A percentile compares a stretch with the other conserved stretches of the same genome.
Evolutionary conservation across 2,888 invertebrate species (phyloP).

Genomic region (Andrena trimmerana): DNA sequence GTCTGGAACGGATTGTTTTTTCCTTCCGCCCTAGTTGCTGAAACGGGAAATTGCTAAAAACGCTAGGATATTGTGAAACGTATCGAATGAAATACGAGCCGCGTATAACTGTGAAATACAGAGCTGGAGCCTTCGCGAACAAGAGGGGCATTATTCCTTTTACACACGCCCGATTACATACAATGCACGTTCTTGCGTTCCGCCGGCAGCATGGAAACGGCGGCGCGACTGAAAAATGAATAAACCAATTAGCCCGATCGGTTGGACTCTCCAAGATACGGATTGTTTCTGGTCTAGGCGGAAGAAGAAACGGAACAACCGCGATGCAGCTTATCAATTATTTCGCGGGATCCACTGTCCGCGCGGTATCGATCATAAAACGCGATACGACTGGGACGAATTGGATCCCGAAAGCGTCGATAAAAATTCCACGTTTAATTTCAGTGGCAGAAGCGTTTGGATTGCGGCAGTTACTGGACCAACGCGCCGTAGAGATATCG

Average conservation of each 20-base stretch:
- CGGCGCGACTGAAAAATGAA: background rate
- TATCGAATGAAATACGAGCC: slow-evolving; percentile 51
- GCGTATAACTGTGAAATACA: slow-evolving; percentile 1
- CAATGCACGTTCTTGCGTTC: background rate
- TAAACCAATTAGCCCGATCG: background rate
- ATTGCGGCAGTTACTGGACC: slow-evolving; percentile 4
- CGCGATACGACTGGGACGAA: background rate
- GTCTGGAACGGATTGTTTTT: slow-evolving; percentile 40
- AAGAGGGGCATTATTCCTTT: slow-evolving; percentile 30
- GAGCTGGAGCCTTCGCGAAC: slow-evolving; percentile 4
- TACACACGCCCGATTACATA: slow-evolving; percentile 19
- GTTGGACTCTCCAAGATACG: background rate
- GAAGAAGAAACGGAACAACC: background rate
- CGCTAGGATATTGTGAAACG: slow-evolving; percentile 33
- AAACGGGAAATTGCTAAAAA: slow-evolving; percentile 41
- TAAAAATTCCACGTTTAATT: slow-evolving; percentile 29
- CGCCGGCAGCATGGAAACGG: background rate
- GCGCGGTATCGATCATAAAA: background rate
- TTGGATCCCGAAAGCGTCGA: slow-evolving; percentile 3
- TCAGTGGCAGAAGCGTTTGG: background rate
- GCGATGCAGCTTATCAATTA: background rate
- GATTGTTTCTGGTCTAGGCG: background rate
- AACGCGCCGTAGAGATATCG: background rate
- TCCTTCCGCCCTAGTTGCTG: slow-evolving; percentile 41
- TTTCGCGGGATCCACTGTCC: background rate